Base-by-base conservation (phyloP, 2,888 invertebrate genomes). In the Enchytraeus crypticus region DNA sequence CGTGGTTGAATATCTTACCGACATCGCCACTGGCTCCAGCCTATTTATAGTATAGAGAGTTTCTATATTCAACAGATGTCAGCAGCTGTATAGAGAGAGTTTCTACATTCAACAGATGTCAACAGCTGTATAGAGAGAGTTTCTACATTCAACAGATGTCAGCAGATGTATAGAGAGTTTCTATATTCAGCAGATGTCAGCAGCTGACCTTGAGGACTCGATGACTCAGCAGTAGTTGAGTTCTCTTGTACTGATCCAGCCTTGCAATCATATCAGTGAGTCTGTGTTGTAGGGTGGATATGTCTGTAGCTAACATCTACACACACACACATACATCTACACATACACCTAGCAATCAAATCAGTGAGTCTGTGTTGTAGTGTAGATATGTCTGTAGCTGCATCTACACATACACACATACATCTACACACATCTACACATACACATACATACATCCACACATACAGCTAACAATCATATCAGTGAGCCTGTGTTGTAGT, bases 191-290 rank as follows among this genome's bases (percentile, higher is more conserved):
- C n/a, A n/a, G n/a, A 49, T 11, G n/a, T 8, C n/a, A 21, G 14
- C n/a, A 23, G 68, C 92, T 83, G 68, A 92, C 86, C 90, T 91
- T 87, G 59, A 93, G 81, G 63, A 92, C 85, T 63, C 90, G 83
- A 77, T 93, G 93, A 62, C 90, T 84, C 58, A 92, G 82, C 71
- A 88, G 87, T 51, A 90, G 83, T 69, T 91, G 84, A 65, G 88
- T 86, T 53, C 91, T 84, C 69, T 89, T 86, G 69, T 89, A 85
- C 73, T 92, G 90, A 67, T 87, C 84, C 53, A 92, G 85, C 72
- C 87, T 86, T 0, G 92, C 88, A 64, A 86, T 84, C 60, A 90
- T 87, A 56, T 88, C 85, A 11, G 88, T 85, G 74, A 92, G 89
- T 64, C 88, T 86, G 69, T 88, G 86, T 73, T 89, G 87, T 71